These are phyloP conservation scores for Aphidius colemani DNA, from an alignment of 2,888 invertebrate genomes.

Conservation along the genomic window DNA sequence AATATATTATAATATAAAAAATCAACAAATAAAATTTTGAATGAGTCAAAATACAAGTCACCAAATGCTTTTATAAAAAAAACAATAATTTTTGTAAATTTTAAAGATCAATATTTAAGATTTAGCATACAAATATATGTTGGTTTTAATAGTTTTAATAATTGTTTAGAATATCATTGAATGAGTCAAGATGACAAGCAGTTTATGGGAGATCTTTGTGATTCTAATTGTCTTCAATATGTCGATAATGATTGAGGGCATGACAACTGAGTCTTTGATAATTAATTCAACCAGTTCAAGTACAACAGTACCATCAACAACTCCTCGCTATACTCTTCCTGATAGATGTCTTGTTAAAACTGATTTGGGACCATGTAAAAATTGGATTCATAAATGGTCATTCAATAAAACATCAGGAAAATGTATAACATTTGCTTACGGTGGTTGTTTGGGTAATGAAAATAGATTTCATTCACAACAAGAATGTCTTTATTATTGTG, in stretches of 20 bases:
- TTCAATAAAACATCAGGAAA: constrained; percentile 64
- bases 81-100: no score
- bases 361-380: constrained; percentile 67
- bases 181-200: constrained; percentile 50
- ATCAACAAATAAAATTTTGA: no score
- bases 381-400: constrained; percentile 72
- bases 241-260: constrained; percentile 34
- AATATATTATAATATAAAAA: no score
- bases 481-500: constrained; percentile 70
- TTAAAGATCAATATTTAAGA: no score
- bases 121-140: no score
- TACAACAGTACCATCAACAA: constrained; percentile 33
- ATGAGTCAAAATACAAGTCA: no score
- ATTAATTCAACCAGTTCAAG: constrained; percentile 39
- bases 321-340: constrained; percentile 43
- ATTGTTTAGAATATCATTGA: constrained; percentile 37
- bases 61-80: no score
- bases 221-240: constrained; percentile 47
- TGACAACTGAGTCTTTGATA: constrained; percentile 44
- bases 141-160: no score
- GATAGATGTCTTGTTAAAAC: constrained; percentile 62
- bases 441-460: constrained; percentile 72
- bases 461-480: constrained; percentile 72
- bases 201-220: constrained; percentile 48
- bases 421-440: constrained; percentile 71